Percentiles rank a stretch among this genome's conserved stretches.
phyloP scores from a whole-genome alignment of 2,113 vertebrate species.

The Chamaea fasciata region DNA sequence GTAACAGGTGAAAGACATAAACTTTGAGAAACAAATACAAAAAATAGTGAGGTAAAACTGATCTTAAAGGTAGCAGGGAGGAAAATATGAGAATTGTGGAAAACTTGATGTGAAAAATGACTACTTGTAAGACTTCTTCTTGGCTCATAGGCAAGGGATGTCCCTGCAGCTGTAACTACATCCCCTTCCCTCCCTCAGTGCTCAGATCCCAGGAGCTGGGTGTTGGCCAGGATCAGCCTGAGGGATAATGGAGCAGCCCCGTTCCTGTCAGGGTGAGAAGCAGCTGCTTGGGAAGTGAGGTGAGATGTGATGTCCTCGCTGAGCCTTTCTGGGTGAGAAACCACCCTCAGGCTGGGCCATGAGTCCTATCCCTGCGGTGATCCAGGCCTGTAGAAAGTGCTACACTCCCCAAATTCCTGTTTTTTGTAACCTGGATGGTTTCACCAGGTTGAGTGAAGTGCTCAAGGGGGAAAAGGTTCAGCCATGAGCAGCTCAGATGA shows the following conservation, averaged over 20 bases:
- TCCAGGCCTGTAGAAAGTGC: neutral
- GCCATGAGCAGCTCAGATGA: accelerated
- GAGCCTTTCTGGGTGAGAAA: neutral
- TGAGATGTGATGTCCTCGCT: neutral
- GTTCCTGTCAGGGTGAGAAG: neutral
- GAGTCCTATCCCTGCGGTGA: neutral
- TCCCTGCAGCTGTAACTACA: neutral
- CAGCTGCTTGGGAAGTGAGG: neutral
- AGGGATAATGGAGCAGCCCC: neutral
- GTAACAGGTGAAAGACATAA: neutral
- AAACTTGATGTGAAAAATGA: neutral
- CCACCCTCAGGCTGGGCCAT: neutral
- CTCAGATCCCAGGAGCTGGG: neutral
- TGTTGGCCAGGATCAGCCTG: neutral
- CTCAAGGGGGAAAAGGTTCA: neutral
- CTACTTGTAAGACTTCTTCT: neutral
- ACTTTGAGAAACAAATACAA: neutral
- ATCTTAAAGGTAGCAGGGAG: neutral
- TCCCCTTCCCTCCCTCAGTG: neutral
- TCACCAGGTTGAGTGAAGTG: neutral
- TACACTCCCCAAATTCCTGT: accelerated
- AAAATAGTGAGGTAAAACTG: neutral
- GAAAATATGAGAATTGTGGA: neutral
- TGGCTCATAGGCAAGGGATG: neutral
- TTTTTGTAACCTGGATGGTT: neutral